Percentiles rank a stretch among this genome's conserved stretches.
These are phyloP conservation scores for Cantharis flavilabris DNA, from an alignment of 2,888 invertebrate genomes.

Conservation along the genomic window DNA sequence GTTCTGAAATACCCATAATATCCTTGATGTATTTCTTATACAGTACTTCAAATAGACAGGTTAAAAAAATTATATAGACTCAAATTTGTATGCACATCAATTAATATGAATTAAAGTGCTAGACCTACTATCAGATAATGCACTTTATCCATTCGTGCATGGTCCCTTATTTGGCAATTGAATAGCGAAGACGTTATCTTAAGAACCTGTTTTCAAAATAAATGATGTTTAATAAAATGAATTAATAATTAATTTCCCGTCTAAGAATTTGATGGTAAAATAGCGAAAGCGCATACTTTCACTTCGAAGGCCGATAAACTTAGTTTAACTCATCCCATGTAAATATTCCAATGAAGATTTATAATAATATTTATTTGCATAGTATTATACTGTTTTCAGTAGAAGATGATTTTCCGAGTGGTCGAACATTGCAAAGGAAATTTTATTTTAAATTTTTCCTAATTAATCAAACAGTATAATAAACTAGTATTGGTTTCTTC, in stretches of 20 bases:
- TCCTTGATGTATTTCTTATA: background rate
- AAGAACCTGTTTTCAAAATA: background rate
- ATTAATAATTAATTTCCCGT: background rate
- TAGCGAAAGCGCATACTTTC: constrained; percentile 16
- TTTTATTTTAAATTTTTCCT: too few relatives aligned
- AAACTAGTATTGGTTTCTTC: too few relatives aligned
- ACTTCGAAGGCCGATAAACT: constrained; percentile 10
- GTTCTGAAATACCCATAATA: background rate
- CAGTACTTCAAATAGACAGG: background rate
- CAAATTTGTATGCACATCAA: background rate
- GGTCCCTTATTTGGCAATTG: background rate
- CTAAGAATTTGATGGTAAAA: constrained; percentile 1
- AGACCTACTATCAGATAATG: background rate
- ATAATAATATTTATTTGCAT: background rate
- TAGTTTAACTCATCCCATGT: background rate
- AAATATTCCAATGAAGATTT: background rate
- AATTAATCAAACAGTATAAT: too few relatives aligned
- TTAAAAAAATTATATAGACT: background rate
- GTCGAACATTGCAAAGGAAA: too few relatives aligned
- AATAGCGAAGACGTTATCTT: background rate
- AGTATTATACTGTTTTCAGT: too few relatives aligned
- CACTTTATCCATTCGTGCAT: background rate
- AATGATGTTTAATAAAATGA: background rate
- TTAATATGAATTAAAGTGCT: background rate
- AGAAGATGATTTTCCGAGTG: background rate